phyloP scores from a whole-genome alignment of 2,113 vertebrate genomes.

The Diglossa brunneiventris region DNA sequence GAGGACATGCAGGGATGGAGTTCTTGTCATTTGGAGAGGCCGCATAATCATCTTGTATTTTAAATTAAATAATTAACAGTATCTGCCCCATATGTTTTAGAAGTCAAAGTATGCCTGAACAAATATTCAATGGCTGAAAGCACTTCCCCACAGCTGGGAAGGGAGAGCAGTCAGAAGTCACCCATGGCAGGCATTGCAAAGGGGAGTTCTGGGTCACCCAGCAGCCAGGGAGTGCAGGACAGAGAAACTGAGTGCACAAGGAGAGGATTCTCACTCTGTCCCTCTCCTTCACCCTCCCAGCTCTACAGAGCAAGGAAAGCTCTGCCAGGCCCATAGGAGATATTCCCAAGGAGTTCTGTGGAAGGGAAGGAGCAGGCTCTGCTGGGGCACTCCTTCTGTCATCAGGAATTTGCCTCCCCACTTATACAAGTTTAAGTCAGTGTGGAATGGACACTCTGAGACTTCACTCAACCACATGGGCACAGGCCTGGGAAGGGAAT shows the following conservation, averaged over 20 bases:
- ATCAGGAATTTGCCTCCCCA: neutral
- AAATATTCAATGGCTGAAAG: neutral
- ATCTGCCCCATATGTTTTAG: neutral
- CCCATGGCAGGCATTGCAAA: neutral
- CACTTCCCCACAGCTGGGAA: neutral
- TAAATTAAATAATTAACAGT: neutral
- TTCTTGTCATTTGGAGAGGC: slow-evolving; percentile 6
- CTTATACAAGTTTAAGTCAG: neutral
- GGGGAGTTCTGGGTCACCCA: neutral
- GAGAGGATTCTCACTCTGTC: neutral
- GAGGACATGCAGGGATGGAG: neutral
- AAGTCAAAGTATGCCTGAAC: neutral
- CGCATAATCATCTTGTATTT: neutral
- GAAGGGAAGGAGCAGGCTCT: neutral
- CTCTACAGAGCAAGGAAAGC: neutral
- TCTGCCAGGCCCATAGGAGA: neutral
- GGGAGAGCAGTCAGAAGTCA: neutral
- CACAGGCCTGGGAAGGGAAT: neutral
- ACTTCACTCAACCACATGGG: neutral
- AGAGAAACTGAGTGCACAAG: neutral
- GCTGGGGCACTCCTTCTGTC: neutral
- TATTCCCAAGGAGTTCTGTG: neutral
- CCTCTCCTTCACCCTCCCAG: neutral
- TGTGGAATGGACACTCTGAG: neutral
- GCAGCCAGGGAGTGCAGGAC: neutral